Conservation (phyloP, 2,113 vertebrate genomes). For the Entelurus aequoreus region DNA sequence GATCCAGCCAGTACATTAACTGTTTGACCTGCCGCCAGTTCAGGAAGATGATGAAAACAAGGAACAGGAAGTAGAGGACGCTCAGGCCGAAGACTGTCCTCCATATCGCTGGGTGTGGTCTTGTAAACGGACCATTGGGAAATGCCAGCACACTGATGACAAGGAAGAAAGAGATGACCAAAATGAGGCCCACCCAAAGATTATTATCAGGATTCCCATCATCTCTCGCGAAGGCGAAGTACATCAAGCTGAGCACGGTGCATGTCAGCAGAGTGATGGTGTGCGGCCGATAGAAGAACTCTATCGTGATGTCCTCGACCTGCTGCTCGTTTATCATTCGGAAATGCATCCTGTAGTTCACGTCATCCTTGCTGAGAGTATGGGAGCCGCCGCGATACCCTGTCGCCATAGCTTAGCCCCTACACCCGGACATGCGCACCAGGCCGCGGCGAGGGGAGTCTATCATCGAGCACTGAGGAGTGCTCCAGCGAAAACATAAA, state of each 20-base stretch:
- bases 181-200: conserved; percentile 90
- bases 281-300: conserved; percentile 96
- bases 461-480: too few species aligned
- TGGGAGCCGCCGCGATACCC: conserved; percentile 75
- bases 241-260: conserved; percentile 92
- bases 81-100: conserved; percentile 97
- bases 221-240: conserved; percentile 93
- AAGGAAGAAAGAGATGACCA: conserved; percentile 94
- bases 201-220: conserved; percentile 91
- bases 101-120: conserved; percentile 96
- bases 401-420: conserved; percentile 74
- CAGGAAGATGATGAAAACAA: conserved; percentile 95
- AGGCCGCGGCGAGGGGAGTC: neutral
- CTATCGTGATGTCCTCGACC: conserved; percentile 95
- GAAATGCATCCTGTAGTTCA: conserved; percentile 94
- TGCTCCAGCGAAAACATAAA: too few species aligned
- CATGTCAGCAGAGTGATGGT: conserved; percentile 92
- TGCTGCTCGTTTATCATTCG: conserved; percentile 99
- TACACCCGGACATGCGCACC: neutral
- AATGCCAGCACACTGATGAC: conserved; percentile 97
- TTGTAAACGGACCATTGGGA: conserved; percentile 95
- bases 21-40: conserved; percentile 96
- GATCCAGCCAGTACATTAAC: conserved; percentile 97
- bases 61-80: conserved; percentile 96
- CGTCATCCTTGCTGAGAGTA: conserved; percentile 92